Conservation (phyloP, 2,888 invertebrate genomes). For the Drosophila tanythrix region DNA sequence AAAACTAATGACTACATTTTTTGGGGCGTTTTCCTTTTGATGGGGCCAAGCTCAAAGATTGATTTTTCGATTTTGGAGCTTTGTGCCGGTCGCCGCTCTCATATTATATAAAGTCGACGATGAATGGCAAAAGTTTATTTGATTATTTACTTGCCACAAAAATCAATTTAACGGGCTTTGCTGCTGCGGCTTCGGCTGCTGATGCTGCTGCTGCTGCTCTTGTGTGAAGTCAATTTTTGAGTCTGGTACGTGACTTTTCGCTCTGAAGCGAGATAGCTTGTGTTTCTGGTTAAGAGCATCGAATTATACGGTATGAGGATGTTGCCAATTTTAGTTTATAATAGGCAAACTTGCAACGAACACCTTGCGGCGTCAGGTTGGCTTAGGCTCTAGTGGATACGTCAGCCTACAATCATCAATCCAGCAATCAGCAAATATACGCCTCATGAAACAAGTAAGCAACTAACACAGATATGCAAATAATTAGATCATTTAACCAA, state of each 20-base stretch:
- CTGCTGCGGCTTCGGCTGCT: slow-evolving; percentile 10
- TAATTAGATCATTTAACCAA: background rate
- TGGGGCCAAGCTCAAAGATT: slow-evolving; percentile 54
- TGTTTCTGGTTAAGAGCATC: slow-evolving; percentile 10
- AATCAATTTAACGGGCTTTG: slow-evolving; percentile 64
- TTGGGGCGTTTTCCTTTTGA: slow-evolving; percentile 61
- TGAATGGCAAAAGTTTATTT: slow-evolving; percentile 61
- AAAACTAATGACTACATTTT: slow-evolving; percentile 76
- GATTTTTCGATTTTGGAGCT: slow-evolving; percentile 57
- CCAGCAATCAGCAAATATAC: background rate
- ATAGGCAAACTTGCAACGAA: background rate
- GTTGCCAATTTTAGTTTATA: slow-evolving; percentile 25
- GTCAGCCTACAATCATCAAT: background rate
- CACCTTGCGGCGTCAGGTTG: background rate
- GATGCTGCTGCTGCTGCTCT: slow-evolving; percentile 15
- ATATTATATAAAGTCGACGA: slow-evolving; percentile 41
- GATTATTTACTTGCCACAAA: slow-evolving; percentile 75
- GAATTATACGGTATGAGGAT: slow-evolving; percentile 15
- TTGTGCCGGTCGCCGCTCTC: slow-evolving; percentile 53
- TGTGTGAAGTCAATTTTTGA: slow-evolving; percentile 44
- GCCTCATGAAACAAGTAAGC: background rate
- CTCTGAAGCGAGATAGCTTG: slow-evolving; percentile 13
- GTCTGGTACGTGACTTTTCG: slow-evolving; percentile 57
- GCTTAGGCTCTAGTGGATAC: background rate
- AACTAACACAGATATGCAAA: background rate